A percentile compares a stretch with the other conserved stretches of the same genome.
phyloP scores from a whole-genome alignment of 2,113 vertebrate genomes.

The Ramphastos sulfuratus region DNA sequence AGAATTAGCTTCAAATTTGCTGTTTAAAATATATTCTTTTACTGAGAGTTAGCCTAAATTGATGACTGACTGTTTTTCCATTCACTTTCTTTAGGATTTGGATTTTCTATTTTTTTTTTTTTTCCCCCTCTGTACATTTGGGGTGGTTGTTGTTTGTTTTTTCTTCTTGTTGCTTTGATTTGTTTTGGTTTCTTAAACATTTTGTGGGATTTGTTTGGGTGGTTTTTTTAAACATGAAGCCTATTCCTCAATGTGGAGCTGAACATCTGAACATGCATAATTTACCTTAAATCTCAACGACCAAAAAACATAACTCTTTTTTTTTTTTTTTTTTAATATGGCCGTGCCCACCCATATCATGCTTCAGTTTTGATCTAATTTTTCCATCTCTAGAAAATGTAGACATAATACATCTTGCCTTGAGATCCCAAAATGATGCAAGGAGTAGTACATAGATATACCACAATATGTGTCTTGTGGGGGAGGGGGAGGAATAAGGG shows the following conservation, averaged over 20 bases:
- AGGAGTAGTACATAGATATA: neutral
- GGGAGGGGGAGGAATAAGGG: no score
- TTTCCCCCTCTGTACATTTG: no score
- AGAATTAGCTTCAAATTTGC: neutral
- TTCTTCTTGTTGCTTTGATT: neutral
- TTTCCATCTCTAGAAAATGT: neutral
- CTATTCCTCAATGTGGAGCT: neutral
- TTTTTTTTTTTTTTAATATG: neutral
- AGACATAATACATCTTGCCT: neutral
- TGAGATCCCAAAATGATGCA: neutral
- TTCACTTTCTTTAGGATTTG: neutral
- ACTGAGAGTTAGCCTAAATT: neutral
- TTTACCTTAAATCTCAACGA: neutral
- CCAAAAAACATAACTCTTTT: neutral
- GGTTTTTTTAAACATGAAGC: neutral
- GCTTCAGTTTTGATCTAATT: neutral
- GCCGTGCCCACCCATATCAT: neutral
- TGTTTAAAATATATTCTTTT: neutral
- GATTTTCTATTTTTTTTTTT: neutral
- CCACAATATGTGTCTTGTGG: neutral
- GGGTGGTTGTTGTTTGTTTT: neutral
- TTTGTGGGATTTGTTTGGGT: neutral
- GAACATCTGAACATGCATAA: neutral
- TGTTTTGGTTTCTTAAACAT: no score
- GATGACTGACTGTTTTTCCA: neutral